Base-by-base conservation (phyloP, 2,888 invertebrate genomes). In the Polydrusus tereticollis region DNA sequence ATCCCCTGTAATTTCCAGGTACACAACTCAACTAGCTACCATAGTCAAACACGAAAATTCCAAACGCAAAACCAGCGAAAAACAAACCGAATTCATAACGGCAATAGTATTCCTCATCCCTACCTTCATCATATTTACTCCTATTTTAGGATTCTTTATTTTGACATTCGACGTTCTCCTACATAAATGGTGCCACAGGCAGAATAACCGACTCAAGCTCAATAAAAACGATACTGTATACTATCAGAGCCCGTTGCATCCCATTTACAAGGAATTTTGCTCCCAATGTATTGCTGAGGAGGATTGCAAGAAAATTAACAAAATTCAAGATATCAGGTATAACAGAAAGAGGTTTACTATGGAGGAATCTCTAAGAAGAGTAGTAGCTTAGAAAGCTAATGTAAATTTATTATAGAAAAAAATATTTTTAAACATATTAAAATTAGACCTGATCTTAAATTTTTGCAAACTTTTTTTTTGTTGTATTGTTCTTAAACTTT, bases 281-380 rank as follows among this genome's bases (percentile, higher is more conserved):
- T 38, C 55, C 3, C 55, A 65, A 10, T 75, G 75, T 50, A 41
- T 55, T 4, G 63, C 52, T n/a, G 75, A 73, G 26, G 72, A 69
- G 26, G 64, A 68, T 10, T 36, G 58, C 36, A 67, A 60, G 45
- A 89, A 89, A 77, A 89, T 92, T 52, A 89, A 88, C 0, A 89
- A 89, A 77, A 85, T 93, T 77, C 91, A 92, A 75, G 91, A 92
- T 77, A 88, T 90, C 81, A 86, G 91, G 45, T 89, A 81, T 57
- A 79, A 80, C 66, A 81, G 78, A 64, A 79, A 82, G 41, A 80
- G 81, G 66, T 82, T 81, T 60, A 80, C 80, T 58, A 76, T 82
- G 62, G 75, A 82, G n/a, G 82, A 83, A 62, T 84, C 81, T 67
- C 80, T 83, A 43, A 80, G 80, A 57, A 78, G 82, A 47, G 80